phyloP scores from a whole-genome alignment of 2,888 invertebrate species.

The Tenodera sinensis region DNA sequence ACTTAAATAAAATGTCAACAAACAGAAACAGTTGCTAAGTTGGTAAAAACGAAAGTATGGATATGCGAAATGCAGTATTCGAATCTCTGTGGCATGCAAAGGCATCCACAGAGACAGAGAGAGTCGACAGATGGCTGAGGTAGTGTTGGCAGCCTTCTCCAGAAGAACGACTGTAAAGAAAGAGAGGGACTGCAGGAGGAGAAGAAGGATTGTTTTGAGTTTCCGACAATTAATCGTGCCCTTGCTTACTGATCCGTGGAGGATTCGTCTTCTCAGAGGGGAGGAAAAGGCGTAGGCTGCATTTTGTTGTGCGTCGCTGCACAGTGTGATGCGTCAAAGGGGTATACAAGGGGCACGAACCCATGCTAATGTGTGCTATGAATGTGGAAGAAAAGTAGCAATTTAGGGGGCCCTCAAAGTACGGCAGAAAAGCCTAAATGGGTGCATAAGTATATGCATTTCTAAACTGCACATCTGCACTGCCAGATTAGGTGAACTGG shows the following conservation, averaged over 20 bases:
- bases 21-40: too few species aligned
- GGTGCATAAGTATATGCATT: too few species aligned
- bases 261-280: slow-evolving; percentile 10
- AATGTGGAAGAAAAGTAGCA: too few species aligned
- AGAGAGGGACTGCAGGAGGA: not conserved
- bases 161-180: not conserved
- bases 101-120: not conserved
- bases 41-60: too few species aligned
- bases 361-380: too few species aligned
- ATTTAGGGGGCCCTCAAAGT: too few species aligned
- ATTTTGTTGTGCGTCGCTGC: not conserved
- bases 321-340: not conserved
- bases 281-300: not conserved
- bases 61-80: not conserved
- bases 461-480: too few species aligned
- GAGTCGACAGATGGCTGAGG: not conserved
- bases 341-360: not conserved
- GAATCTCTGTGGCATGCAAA: not conserved
- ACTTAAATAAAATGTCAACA: too few species aligned
- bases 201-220: slow-evolving; percentile 7
- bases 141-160: not conserved
- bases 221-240: slow-evolving; percentile 16
- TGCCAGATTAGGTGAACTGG: too few species aligned
- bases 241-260: slow-evolving; percentile 1
- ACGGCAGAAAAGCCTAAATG: too few species aligned